Evolutionary conservation across 2,888 invertebrate genomes (phyloP), one percentile per base, ranked within the genome.

Genomic region (Gibbula magus): DNA sequence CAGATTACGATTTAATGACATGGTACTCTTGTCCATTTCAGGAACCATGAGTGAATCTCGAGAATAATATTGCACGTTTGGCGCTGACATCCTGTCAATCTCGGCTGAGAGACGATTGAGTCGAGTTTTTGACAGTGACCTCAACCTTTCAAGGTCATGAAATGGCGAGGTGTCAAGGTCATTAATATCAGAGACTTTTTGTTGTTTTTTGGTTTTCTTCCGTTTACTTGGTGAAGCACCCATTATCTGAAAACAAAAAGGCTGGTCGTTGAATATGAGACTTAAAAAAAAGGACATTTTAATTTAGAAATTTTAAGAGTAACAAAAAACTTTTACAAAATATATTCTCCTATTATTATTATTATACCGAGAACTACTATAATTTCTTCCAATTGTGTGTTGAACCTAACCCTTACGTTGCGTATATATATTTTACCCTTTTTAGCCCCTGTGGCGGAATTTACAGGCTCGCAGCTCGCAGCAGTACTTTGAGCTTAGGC

Each of bases 21-120:
- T 82, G 39, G 85, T 82, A 54, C 82, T 83, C 10, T 67, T 35
- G 53, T 81, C 76, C 5, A 76, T 56, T 29, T 82, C 84, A 16
- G 84, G 79, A n/a, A 79, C 77, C 7, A 82, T 81, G 7, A 84
- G 82, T 7, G 82, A 80, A 61, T 84, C 84, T 66, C 81, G 82
- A 10, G 76, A 76, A 18, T 84, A 87, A 61, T 85, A 84, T 51
- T 85, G 86, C 25, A 84, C 83, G 78, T 84, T 85, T 76, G 82
- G 80, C 51, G 83, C 81, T 70, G 86, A 85, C 70, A 85, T 81
- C 77, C 83, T 83, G 77, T 86, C 85, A 29, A 84, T 77, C 52
- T 84, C 86, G 5, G 82, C 81, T 3, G 86, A 82, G 51, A 86
- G 82, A 10, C 86, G 79, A 75, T 86, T 84, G 29, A 86, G 82